These are phyloP conservation scores for Leptothorax acervorum DNA, from an alignment of 2,888 invertebrate genomes.

Conservation along the genomic window DNA sequence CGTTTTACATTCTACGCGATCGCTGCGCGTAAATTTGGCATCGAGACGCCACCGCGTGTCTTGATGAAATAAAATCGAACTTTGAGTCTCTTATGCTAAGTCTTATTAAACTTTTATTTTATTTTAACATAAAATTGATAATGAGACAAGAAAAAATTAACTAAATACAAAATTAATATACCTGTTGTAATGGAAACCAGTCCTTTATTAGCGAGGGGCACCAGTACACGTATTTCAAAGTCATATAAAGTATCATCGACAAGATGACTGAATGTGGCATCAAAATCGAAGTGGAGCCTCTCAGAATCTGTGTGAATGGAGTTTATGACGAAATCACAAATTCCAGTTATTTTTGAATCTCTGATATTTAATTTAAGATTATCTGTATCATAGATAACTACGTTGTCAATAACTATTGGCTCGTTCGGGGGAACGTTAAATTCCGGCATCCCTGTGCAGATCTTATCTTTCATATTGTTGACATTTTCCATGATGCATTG, in stretches of 20 bases:
- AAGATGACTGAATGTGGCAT: conserved; percentile 62
- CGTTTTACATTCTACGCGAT: too few species aligned
- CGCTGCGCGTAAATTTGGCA: too few species aligned
- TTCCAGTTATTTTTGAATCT: conserved; percentile 75
- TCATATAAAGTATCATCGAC: conserved; percentile 74
- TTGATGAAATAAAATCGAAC: not conserved
- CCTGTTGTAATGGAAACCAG: conserved; percentile 74
- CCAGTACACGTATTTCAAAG: conserved; percentile 77
- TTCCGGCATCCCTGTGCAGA: conserved; percentile 80
- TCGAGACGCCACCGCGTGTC: too few species aligned
- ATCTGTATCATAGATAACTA: conserved; percentile 74
- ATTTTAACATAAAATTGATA: not conserved
- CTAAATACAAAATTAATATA: conserved; percentile 52
- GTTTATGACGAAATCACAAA: conserved; percentile 68
- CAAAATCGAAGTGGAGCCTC: conserved; percentile 64
- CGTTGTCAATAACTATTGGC: conserved; percentile 74
- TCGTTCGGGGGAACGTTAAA: conserved; percentile 79
- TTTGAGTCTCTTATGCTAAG: not conserved
- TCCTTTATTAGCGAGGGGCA: conserved; percentile 79
- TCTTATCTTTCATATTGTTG: conserved; percentile 60
- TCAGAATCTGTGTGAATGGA: conserved; percentile 72
- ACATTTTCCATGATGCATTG: conserved; percentile 78
- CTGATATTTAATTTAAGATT: conserved; percentile 75
- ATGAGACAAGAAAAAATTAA: not conserved
- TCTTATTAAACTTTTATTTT: not conserved